A percentile compares a stretch with the other conserved stretches of the same genome.
Evolutionary conservation across 2,888 invertebrate genomes (phyloP).

Genomic region (Hyalella azteca): DNA sequence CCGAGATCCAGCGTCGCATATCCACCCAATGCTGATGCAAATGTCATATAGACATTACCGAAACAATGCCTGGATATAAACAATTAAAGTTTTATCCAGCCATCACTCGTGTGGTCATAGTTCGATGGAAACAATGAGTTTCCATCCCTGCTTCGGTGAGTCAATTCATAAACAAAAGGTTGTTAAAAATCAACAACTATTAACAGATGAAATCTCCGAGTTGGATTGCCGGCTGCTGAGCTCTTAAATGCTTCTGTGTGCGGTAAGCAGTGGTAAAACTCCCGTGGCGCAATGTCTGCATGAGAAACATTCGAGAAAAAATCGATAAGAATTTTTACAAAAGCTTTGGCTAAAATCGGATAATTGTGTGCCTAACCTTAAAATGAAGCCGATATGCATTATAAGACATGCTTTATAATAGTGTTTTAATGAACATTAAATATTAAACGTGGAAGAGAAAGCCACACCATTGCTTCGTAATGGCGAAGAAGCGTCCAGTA

Average conservation of each 20-base stretch:
- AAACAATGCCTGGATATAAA: background rate
- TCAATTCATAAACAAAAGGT: background rate
- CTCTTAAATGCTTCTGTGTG: too few relatives aligned
- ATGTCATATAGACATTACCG: background rate
- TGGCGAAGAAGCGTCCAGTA: background rate
- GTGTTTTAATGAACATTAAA: too few relatives aligned
- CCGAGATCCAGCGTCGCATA: background rate
- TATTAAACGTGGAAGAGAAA: background rate
- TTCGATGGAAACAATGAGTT: slow-evolving; percentile 5
- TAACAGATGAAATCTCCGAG: background rate
- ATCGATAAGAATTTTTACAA: too few relatives aligned
- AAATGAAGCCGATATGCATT: too few relatives aligned
- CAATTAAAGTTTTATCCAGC: slow-evolving; percentile 17
- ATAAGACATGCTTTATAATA: too few relatives aligned
- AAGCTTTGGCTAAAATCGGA: too few relatives aligned
- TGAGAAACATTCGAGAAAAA: too few relatives aligned
- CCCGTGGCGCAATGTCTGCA: too few relatives aligned
- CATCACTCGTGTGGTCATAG: slow-evolving; percentile 4
- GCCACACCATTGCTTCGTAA: too few relatives aligned
- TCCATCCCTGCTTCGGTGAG: background rate
- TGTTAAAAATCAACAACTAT: background rate
- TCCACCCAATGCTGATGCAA: slow-evolving; percentile 31
- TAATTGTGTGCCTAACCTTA: too few relatives aligned
- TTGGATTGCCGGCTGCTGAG: too few relatives aligned
- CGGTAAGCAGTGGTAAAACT: too few relatives aligned